Evolutionary conservation across 2,888 invertebrate species (phyloP), one percentile per base, ranked within the genome.

Genomic region (Eustalomyia histrio): DNA sequence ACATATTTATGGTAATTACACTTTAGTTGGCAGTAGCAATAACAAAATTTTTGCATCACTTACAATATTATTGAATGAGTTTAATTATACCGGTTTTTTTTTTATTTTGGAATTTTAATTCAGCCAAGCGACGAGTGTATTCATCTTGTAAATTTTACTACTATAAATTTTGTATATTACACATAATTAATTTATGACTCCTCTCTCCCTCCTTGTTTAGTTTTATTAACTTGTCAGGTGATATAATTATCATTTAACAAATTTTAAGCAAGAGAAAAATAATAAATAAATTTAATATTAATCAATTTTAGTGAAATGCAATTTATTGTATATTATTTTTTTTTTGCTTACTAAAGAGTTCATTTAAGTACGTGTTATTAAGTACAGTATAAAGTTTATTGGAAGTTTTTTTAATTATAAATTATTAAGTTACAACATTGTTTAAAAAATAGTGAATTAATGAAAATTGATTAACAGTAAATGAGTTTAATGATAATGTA

Each of bases 81-180:
- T 78, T 81, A 81, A 81, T 81, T 81, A 81, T 78, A 78, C 81
- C 65, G 64, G 81, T 81, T 80, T 73, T 53, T 64, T 79, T 81
- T 74, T 69, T 50, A 53, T 24, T 24, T n/a, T n/a, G n/a, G n/a
- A 24, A 21, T 18, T 14, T 18, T 16, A n/a, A 29, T 9, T n/a
- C 16, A 14, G 16, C 12, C 24, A 61, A 35, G 43, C 16, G 18
- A 53, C 16, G 18, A 16, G 29, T 3, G 21, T 67, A 43, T 47
- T 43, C 53, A 14, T 47, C 14, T n/a, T 52, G 52, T 60, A 29
- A 53, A 61, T 57, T 43, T n/a, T 65, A 7, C 50, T 29, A 29
- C 29, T 29, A 29, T 29, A n/a, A n/a, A 3, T 29, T 18, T 72
- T 73, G 63, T 39, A 58, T 68, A 69, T 81, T 64, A 50, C 73